Evolutionary conservation across 2,888 invertebrate species (phyloP), one percentile per base, ranked within the genome.

Genomic region (Ellobium chinense): DNA sequence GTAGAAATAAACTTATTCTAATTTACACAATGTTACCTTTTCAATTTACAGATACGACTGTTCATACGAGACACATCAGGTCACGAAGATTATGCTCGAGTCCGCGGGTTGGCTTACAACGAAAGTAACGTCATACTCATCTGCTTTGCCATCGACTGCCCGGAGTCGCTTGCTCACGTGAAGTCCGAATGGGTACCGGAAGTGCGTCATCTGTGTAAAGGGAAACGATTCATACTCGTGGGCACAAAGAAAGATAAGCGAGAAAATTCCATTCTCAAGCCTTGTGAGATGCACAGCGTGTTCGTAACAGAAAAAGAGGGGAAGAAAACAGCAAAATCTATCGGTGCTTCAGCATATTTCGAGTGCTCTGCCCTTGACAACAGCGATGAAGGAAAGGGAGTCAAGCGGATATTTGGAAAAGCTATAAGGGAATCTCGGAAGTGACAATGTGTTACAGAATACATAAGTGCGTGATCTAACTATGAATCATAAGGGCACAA

Each of bases 191-290:
- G 78, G 78, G 39, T 27, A 12, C 46, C 78, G 21, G 78, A 78
- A 46, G 18, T 78, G n/a, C 60, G 39, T 3, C 70, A 70, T 31
- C 70, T 78, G 1, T 62, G 63, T 27, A 39, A 63, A 18, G 27
- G 39, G 29, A 70, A 34, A 24, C 78, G 70, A 1, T 31, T 54
- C 36, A 21, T 78, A n/a, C 63, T 78, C 14, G 78, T 78, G 18
- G 78, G 78, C 4, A 78, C 78, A 12, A 70, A 78, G 34, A 46
- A 18, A 27, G 78, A 78, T 34, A 27, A 39, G 24, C 39, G 78
- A 36, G 69, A 60, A 31, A 69, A 69, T 0, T 0, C 58, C 1
- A 21, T 5, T 3, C 2, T 0, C 1, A 36, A 21, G 0, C 7
- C 9, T 5, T 1, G n/a, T n/a, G 37, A 62, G 3, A 14, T 1